A percentile compares a stretch with the other conserved stretches of the same genome.
phyloP scores from a whole-genome alignment of 2,113 vertebrate genomes.

The Damaliscus lunatus region DNA sequence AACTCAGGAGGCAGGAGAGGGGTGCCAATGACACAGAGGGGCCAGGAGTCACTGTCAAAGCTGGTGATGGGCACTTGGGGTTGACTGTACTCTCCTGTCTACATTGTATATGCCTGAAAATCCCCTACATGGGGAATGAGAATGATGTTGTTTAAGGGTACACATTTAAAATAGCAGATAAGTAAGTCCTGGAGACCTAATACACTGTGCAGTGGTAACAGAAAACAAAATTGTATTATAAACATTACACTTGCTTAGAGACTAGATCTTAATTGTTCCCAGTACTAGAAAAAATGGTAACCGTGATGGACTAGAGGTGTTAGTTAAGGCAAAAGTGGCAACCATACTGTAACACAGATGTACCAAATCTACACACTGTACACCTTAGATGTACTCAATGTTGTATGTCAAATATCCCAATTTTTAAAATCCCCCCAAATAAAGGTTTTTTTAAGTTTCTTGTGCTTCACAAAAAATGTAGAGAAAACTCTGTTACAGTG shows the following conservation, averaged over 20 bases:
- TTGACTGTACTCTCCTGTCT: background rate
- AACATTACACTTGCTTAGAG: background rate
- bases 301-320: accelerated
- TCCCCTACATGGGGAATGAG: accelerated
- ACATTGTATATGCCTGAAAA: background rate
- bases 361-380: background rate
- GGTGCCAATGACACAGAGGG: too few relatives aligned
- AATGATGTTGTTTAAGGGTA: background rate
- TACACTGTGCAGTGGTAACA: too few relatives aligned
- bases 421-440: background rate
- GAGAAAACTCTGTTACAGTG: background rate
- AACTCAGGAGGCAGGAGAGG: accelerated
- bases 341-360: background rate
- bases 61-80: background rate
- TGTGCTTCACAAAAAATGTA: background rate
- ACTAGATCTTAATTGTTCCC: background rate
- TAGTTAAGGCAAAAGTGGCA: too few relatives aligned
- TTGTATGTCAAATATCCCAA: background rate
- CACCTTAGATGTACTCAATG: background rate
- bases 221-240: background rate
- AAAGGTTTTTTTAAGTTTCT: background rate
- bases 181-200: background rate
- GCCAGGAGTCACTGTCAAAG: background rate
- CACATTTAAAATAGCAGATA: too few relatives aligned
- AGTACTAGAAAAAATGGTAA: background rate